These are phyloP conservation scores for Acropora yongei DNA, from an alignment of 64 coral and sea anemone genomes.

Conservation along the genomic window DNA sequence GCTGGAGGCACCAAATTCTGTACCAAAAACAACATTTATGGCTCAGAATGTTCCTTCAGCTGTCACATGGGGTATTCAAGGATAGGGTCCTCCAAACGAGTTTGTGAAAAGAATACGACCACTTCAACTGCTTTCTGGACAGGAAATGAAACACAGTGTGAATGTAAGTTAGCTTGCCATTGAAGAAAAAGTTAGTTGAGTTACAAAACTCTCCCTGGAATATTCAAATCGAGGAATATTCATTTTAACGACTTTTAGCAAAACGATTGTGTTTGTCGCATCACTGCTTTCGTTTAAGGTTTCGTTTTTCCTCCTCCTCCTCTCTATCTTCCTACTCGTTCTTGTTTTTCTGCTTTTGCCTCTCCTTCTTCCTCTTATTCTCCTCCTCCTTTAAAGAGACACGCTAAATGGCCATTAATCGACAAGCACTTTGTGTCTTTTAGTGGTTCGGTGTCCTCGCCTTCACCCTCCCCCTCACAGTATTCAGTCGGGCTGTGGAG, in stretches of 20 bases:
- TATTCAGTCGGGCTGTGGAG: constrained; percentile 38
- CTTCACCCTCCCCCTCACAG: constrained; percentile 21
- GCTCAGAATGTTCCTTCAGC: constrained; percentile 54
- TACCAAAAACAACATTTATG: constrained; percentile 60
- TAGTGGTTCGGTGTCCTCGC: constrained; percentile 47
- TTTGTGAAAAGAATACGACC: constrained; percentile 49
- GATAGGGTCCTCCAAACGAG: constrained; percentile 32
- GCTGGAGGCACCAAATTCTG: constrained; percentile 31
- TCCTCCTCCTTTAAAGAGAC: background rate
- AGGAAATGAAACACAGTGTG: constrained; percentile 68
- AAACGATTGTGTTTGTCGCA: too few species aligned
- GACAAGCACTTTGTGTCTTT: background rate
- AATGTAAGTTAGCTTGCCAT: constrained; percentile 42
- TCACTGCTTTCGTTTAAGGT: too few species aligned
- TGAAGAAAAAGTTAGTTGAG: too few species aligned
- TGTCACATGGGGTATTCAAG: constrained; percentile 48
- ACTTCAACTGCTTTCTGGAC: constrained; percentile 47
- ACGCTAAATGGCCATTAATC: background rate
- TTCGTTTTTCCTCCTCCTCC: too few species aligned
- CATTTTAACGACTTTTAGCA: too few species aligned
- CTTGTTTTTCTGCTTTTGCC: background rate
- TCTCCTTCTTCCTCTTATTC: background rate
- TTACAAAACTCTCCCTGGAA: too few species aligned
- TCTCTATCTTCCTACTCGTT: too few species aligned
- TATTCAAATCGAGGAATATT: too few species aligned